Evolutionary conservation across 2,888 invertebrate genomes (phyloP), one percentile per base, ranked within the genome.

Genomic region (Hyalella azteca): DNA sequence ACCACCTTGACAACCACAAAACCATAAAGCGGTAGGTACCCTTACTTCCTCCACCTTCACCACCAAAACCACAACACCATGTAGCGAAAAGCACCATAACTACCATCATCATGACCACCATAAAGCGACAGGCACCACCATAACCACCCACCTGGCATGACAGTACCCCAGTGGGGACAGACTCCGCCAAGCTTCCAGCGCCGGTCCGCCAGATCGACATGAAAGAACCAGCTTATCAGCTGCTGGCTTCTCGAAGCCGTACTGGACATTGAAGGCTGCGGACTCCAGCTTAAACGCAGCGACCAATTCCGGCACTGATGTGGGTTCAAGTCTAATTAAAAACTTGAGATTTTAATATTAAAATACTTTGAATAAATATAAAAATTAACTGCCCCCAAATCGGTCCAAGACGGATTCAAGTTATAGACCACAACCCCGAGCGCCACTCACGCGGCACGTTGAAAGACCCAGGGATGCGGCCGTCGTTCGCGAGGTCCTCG

Each of bases 181-280:
- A 19, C 19, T 22, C 7, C 78, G 60, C 78, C 79, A 78, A 1
- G 81, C 81, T n/a, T 9, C 36, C 9, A 11, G 48, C 22, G 85
- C 86, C 5, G 86, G 79, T 19, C 85, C 83, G 54, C 86, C 86
- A 5, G 85, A 85, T 15, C 86, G 84, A 77, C 86, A 86, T 4
- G 86, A 85, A 32, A 86, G 80, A 29, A 86, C 85, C 15, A 86
- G 78, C 66, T 82, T 79, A 39, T 48, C 66, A n/a, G 81, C 78
- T 11, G 50, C 39, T 7, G 85, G 85, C 81, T 86, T 86, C 9
- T 79, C 80, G 79, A 86, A 86, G 3, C 86, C 85, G 78, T 85
- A 86, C 32, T 85, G 83, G n/a, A 79, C 73, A 50, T 79, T 73
- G 83, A 86, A 86, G 48, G 85, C 85, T 13, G 82, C 84, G 13